Evolutionary conservation across 37 sponge, comb jelly and placozoan genomes (phyloP), one percentile per base, ranked within the genome.

Genomic region (Cliona cf. orientalis): DNA sequence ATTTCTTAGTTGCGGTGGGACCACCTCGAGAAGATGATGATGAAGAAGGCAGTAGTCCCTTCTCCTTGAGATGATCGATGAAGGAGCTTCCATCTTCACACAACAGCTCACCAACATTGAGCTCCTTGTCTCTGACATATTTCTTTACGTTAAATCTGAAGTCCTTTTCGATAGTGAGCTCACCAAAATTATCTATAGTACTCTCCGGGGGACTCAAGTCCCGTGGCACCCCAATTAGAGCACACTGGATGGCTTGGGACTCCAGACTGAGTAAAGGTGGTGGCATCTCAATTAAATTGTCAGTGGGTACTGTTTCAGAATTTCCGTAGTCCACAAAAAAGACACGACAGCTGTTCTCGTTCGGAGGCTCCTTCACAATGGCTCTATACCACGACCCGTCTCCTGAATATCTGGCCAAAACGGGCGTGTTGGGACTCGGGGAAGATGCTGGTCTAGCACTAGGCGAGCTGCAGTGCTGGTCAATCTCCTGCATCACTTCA

Each of bases 311-410:
- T 11, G 25, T 69, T 29, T 94, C 91, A 17, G 63, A 42, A 62
- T 94, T 94, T 6, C 95, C 95, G 75, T 73, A 94, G 41, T 94
- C 95, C 1, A 90, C 85, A 87, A 90, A 94, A 3, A 28, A 22
- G 5, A 94, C 91, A 5, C 25, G 21, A 29, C 69, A 39, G 26
- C 14, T 0, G 21, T 22, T 62, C 23, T 58, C 46, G 1, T 61
- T 53, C 17, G 64, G 65, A 33, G 49, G 46, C 26, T 31, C 44
- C 35, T 22, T 26, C 11, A 86, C 55, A 2, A 61, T 14, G 23
- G 91, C 95, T 0, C 95, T 74, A 43, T 94, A 90, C 95, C 95
- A 94, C 38, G 31, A 34, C 23, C 63, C 42, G 46, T 94, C 91
- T 7, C 31, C 84, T 23, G 89, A 80, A 60, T 66, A 94, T 41